Percentiles rank a stretch among this genome's conserved stretches.
Evolutionary conservation across 1,140 invertebrate genomes (phyloP).

Genomic region (Rhagoletis pomonella): DNA sequence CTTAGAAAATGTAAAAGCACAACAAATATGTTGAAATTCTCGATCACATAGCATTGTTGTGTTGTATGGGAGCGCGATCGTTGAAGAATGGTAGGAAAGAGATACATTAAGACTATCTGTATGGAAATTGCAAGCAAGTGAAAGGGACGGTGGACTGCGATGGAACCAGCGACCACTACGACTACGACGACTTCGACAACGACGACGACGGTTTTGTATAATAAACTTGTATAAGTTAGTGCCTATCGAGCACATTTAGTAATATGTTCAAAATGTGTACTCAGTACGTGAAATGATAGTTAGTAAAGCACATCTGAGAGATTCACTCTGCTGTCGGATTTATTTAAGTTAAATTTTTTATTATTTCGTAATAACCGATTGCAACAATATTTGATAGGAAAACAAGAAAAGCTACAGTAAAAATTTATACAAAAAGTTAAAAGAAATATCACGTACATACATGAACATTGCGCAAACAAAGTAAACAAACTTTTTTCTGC

Average conservation of each 20-base stretch:
- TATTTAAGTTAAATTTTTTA: constrained; percentile 44
- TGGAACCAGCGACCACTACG: no score
- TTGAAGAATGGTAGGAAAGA: constrained; percentile 48
- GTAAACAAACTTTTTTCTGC: constrained; percentile 41
- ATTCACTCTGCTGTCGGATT: constrained; percentile 46
- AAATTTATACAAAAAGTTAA: background rate
- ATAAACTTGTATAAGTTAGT: constrained; percentile 27
- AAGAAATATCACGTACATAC: constrained; percentile 35
- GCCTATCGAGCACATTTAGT: constrained; percentile 46
- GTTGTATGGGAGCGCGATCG: background rate
- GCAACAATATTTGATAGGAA: constrained; percentile 10
- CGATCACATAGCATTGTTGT: background rate
- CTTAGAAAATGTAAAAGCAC: constrained; percentile 43
- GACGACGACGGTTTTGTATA: background rate
- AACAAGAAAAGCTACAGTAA: background rate
- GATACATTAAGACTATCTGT: constrained; percentile 22
- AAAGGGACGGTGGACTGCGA: constrained; percentile 37
- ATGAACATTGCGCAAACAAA: constrained; percentile 27
- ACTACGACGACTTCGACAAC: no score
- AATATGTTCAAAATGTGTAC: constrained; percentile 33
- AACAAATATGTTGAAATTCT: constrained; percentile 51
- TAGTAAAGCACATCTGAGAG: constrained; percentile 46
- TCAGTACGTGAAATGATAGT: constrained; percentile 50
- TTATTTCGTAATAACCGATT: constrained; percentile 29
- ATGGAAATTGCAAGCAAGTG: constrained; percentile 52